phyloP scores from a whole-genome alignment of 2,888 invertebrate species.

The Acrocyrtus sp. region DNA sequence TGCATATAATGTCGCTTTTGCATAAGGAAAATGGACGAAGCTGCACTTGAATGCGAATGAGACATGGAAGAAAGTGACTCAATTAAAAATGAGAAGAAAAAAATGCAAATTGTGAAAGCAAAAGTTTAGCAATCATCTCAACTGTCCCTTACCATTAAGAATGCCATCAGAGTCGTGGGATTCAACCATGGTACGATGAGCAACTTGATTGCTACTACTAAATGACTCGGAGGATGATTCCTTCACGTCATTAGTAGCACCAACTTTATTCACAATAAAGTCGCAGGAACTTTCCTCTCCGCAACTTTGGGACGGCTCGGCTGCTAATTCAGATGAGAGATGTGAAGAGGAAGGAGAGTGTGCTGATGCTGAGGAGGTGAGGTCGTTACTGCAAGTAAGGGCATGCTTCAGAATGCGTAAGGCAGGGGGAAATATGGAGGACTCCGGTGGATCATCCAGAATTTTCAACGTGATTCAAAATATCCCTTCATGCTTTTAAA shows the following conservation, averaged over 20 bases:
- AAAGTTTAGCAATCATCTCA: no score
- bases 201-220: conserved; percentile 15
- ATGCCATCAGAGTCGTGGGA: conserved; percentile 47
- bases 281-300: background rate
- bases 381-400: conserved; percentile 44
- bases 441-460: conserved; percentile 51
- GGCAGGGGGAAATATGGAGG: conserved; percentile 46
- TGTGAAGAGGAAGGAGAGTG: conserved; percentile 6
- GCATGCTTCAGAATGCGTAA: conserved; percentile 39
- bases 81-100: background rate
- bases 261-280: conserved; percentile 2
- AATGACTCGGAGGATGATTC: conserved; percentile 11
- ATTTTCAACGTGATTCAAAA: conserved; percentile 23
- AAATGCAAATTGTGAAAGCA: background rate
- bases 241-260: conserved; percentile 15
- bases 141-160: conserved; percentile 49
- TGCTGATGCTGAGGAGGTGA: conserved; percentile 23
- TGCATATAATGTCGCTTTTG: no score
- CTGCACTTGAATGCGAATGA: background rate
- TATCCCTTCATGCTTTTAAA: background rate
- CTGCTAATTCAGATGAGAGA: conserved; percentile 11
- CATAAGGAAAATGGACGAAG: no score
- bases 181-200: conserved; percentile 52
- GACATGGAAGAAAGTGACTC: background rate
- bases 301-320: conserved; percentile 11